Percentiles rank a stretch among this genome's conserved stretches.
phyloP scores from a whole-genome alignment of 2,113 vertebrate species.

The Mustela nigripes region DNA sequence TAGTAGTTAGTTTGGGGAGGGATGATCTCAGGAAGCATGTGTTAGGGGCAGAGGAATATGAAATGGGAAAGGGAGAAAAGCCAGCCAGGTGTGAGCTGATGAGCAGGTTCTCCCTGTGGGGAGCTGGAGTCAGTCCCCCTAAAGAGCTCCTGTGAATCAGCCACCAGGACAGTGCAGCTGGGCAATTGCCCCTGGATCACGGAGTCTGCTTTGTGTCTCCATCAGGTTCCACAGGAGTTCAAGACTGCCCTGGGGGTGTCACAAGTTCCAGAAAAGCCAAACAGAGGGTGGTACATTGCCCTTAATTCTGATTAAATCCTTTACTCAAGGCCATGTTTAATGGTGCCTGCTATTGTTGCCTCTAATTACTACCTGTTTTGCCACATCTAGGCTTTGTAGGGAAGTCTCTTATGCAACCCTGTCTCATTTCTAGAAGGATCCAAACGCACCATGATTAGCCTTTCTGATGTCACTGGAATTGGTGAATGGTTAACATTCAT shows the following conservation, averaged over 20 bases:
- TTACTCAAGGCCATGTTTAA: background rate
- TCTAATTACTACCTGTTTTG: background rate
- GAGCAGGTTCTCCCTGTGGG: background rate
- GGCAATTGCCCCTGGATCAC: fast-evolving
- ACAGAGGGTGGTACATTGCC: background rate
- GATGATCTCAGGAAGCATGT: background rate
- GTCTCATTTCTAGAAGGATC: background rate
- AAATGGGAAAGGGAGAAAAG: background rate
- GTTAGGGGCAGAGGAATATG: background rate
- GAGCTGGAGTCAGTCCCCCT: background rate
- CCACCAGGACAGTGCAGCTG: background rate
- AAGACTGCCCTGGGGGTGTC: background rate
- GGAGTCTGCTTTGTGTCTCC: background rate
- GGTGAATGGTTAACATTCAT: background rate
- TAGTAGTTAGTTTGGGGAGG: background rate
- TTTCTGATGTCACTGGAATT: background rate
- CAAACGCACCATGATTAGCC: background rate
- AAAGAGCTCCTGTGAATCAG: background rate
- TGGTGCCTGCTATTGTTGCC: background rate
- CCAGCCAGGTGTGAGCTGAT: background rate
- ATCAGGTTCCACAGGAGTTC: background rate
- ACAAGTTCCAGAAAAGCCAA: background rate
- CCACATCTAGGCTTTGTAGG: background rate
- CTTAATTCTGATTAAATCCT: background rate
- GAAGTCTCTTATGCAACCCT: background rate